Evolutionary conservation across 2,888 invertebrate genomes (phyloP).

Genomic region (Noctua janthe): DNA sequence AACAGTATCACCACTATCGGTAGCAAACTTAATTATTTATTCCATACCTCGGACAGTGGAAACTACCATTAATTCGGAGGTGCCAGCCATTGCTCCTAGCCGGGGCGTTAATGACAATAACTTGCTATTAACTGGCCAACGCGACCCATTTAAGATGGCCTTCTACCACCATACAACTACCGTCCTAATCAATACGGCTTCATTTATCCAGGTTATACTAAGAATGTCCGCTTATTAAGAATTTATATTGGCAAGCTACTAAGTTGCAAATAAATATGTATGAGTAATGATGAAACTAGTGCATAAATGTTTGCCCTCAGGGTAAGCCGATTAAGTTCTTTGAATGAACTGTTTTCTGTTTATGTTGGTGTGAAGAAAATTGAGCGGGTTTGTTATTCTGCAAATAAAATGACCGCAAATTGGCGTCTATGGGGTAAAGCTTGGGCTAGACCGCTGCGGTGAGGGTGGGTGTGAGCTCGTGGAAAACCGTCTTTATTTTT

Average conservation of each 20-base stretch:
- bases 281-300: constrained; percentile 28
- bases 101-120: constrained; percentile 85
- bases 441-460: constrained; percentile 37
- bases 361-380: constrained; percentile 27
- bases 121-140: constrained; percentile 79
- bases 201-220: constrained; percentile 64
- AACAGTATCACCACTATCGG: constrained; percentile 12
- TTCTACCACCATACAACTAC: constrained; percentile 43
- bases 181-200: constrained; percentile 49
- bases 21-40: constrained; percentile 24
- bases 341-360: constrained; percentile 39
- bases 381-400: constrained; percentile 20
- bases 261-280: constrained; percentile 39
- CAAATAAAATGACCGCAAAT: constrained; percentile 50
- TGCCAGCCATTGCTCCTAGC: constrained; percentile 74
- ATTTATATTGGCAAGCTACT: constrained; percentile 35
- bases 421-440: constrained; percentile 45
- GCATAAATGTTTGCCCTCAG: constrained; percentile 33
- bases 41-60: constrained; percentile 65
- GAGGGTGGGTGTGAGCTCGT: constrained; percentile 46
- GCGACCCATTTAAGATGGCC: constrained; percentile 66
- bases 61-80: constrained; percentile 74
- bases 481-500: constrained; percentile 43
- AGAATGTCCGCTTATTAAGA: constrained; percentile 66
- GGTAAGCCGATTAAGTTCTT: constrained; percentile 36